Conservation (phyloP, 2,113 vertebrate genomes). For the Hemibates koningsi region DNA sequence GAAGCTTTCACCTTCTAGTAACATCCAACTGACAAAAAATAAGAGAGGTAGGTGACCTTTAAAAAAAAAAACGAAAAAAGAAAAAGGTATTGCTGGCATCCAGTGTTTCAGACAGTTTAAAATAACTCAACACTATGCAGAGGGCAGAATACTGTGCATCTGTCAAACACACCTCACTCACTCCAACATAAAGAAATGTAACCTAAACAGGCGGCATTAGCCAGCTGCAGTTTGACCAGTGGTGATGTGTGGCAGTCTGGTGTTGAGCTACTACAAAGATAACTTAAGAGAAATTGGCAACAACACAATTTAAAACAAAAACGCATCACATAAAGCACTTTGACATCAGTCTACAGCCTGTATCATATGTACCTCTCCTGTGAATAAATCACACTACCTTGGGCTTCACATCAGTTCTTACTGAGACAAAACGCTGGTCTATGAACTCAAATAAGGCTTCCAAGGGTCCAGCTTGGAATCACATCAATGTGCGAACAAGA, state of each 20-base stretch:
- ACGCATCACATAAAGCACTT: not conserved
- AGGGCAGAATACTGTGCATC: conserved; percentile 9
- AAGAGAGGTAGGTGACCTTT: conserved; percentile 59
- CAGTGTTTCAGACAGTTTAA: conserved; percentile 18
- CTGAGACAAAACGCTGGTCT: not conserved
- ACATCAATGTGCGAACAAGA: not conserved
- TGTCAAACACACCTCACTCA: not conserved
- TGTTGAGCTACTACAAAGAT: not conserved
- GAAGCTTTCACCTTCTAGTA: not conserved
- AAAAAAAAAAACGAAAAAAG: rapidly evolving
- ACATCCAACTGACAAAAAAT: conserved; percentile 8
- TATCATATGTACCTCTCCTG: not conserved
- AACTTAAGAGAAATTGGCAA: conserved; percentile 17
- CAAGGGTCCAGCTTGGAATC: conserved; percentile 65
- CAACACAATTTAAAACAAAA: not conserved
- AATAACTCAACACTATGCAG: not conserved
- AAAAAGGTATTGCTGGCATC: conserved; percentile 49
- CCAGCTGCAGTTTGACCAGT: conserved; percentile 9
- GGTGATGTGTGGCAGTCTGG: conserved; percentile 29
- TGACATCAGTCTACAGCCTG: not conserved
- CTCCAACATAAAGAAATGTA: not conserved
- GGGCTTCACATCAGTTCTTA: not conserved
- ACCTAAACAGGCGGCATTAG: not conserved
- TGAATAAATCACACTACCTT: not conserved
- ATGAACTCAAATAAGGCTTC: conserved; percentile 50